phyloP scores from a whole-genome alignment of 2,888 invertebrate genomes.

The Lasioglossum malachurum region DNA sequence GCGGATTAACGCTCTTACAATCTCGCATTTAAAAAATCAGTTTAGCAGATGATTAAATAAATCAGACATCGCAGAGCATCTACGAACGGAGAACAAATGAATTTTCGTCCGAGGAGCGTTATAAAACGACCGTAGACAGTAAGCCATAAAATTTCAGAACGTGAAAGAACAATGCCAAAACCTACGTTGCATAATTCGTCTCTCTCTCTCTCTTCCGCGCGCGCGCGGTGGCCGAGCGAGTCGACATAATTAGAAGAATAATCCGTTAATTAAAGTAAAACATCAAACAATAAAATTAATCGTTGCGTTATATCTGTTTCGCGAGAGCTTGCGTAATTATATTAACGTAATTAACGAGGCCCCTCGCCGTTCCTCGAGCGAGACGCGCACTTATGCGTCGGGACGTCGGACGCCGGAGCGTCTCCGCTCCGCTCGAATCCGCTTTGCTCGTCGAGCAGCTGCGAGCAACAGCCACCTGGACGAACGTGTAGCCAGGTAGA shows the following conservation, averaged over 20 bases:
- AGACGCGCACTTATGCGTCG: conserved; percentile 33
- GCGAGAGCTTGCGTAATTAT: conserved; percentile 45
- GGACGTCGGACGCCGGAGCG: conserved; percentile 35
- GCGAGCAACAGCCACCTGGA: conserved; percentile 75
- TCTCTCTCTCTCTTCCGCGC: background rate
- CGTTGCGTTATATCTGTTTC: conserved; percentile 49
- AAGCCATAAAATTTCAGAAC: background rate
- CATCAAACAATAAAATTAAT: conserved; percentile 54
- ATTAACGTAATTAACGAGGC: conserved; percentile 57
- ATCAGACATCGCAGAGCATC: background rate
- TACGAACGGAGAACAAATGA: background rate
- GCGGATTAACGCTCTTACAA: background rate
- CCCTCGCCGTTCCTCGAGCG: conserved; percentile 42
- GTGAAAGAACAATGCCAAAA: background rate
- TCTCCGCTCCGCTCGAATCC: conserved; percentile 3
- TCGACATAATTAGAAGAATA: conserved; percentile 41
- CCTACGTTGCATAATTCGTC: background rate
- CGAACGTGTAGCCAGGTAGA: conserved; percentile 49
- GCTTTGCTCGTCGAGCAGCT: conserved; percentile 64
- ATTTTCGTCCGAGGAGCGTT: background rate
- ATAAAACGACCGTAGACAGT: background rate
- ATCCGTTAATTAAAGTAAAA: conserved; percentile 49
- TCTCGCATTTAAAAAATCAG: background rate
- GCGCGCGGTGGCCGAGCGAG: background rate
- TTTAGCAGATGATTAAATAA: background rate